Evolutionary conservation across 2,113 vertebrate species (phyloP), one percentile per base, ranked within the genome.

Genomic region (Aviceda subcristata): DNA sequence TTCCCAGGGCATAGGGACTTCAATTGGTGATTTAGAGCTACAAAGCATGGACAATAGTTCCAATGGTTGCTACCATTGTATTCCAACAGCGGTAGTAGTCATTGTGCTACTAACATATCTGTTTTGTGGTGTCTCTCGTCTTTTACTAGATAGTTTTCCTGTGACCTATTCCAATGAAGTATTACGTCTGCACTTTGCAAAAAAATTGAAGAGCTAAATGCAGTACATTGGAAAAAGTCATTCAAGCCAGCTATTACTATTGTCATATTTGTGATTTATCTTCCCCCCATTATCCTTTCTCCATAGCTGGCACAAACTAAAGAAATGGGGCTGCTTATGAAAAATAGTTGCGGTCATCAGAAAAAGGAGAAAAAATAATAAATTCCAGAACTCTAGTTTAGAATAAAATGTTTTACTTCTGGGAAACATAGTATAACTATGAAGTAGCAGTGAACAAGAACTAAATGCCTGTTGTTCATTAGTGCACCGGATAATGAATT

Each of bases 361-460:
- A 93, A 97, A 96, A 87, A 97, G 87, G 71, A 94, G 50, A 93
- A 95, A 98, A 97, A 97, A 95, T 95, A 97, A 98, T 98, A 97
- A 96, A 92, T 91, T 96, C 94, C 98, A 98, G 97, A 97, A 73
- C 30, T 87, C 71, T 22, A 78, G 57, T 94, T 95, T 82, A 96
- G 95, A 97, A 95, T 92, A 95, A 95, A 34, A 15, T 56, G 46
- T 32, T 92, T 95, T 90, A 93, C 86, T 97, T 97, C 96, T 72
- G 92, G 94, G 93, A 97, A 96, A 30, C 92, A 72, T 86, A 91
- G 51, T 64, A 26, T 97, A 89, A 97, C 75, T 91, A 96, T 73
- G 66, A 97, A 96, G 93, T 68, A 94, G 55, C 64, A 96, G 77
- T 89, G 91, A 96, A 94, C 46, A 76, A 91, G 71, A 91, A 88